These are phyloP conservation scores for Drepana falcataria DNA, from an alignment of 2,888 invertebrate species.

Conservation along the genomic window DNA sequence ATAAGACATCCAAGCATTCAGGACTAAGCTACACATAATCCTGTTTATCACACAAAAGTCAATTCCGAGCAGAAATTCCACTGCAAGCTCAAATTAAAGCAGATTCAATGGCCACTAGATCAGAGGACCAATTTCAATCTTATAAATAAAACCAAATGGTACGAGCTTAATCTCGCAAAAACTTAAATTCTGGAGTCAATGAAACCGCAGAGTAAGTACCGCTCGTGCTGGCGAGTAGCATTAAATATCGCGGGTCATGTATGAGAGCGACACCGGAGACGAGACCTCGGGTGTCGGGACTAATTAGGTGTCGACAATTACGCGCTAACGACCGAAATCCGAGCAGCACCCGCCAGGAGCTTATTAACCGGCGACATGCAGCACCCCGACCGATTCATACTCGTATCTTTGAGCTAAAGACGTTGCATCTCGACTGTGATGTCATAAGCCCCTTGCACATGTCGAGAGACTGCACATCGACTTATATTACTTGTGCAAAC, in stretches of 20 bases:
- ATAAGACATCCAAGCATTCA: no score
- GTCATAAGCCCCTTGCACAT: conserved; percentile 14
- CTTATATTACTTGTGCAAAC: not conserved
- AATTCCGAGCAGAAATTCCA: no score
- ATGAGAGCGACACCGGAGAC: conserved; percentile 58
- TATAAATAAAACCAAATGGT: no score
- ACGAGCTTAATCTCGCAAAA: no score
- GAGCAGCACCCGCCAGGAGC: conserved; percentile 45
- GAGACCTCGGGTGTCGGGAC: conserved; percentile 50
- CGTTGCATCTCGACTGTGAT: conserved; percentile 13
- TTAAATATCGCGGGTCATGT: conserved; percentile 63
- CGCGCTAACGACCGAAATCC: conserved; percentile 70
- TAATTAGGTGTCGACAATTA: conserved; percentile 73
- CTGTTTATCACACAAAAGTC: no score
- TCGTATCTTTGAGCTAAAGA: conserved; percentile 21
- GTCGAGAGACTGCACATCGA: conserved; percentile 3
- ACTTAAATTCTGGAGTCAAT: not conserved
- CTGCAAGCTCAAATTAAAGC: no score
- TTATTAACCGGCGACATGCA: conserved; percentile 59
- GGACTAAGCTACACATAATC: no score
- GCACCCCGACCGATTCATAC: conserved; percentile 35
- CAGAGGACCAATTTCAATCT: no score
- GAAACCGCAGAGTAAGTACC: conserved; percentile 10
- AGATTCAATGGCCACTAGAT: no score
- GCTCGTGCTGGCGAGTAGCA: conserved; percentile 22